Evolutionary conservation across 1,140 invertebrate genomes (phyloP).

Genomic region (Ruditapes philippinarum): DNA sequence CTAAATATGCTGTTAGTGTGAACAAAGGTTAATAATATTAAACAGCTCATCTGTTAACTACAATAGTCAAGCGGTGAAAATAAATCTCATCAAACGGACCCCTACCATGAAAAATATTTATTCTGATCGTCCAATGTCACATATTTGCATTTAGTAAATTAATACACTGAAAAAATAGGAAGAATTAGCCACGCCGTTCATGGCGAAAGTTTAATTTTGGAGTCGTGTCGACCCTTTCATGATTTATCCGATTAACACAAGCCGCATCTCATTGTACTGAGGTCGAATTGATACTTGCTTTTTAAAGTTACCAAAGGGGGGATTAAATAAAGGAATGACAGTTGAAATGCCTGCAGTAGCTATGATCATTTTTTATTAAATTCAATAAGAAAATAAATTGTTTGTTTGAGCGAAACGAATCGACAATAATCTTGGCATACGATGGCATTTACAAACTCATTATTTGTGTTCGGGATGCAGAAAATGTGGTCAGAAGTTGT

Average conservation of each 20-base stretch:
- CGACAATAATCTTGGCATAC: slow-evolving; percentile 58
- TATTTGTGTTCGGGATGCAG: slow-evolving; percentile 56
- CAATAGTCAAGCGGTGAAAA: neutral
- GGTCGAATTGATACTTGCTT: neutral
- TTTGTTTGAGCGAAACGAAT: slow-evolving; percentile 66
- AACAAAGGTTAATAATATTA: slow-evolving; percentile 65
- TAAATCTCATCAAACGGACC: slow-evolving; percentile 26
- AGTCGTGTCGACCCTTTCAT: slow-evolving; percentile 56
- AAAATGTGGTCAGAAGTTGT: slow-evolving; percentile 64
- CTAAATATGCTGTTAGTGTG: neutral
- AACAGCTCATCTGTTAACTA: slow-evolving; percentile 38
- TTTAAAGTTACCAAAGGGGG: slow-evolving; percentile 36
- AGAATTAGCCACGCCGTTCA: slow-evolving; percentile 45
- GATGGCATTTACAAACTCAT: slow-evolving; percentile 57
- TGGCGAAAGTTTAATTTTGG: slow-evolving; percentile 41
- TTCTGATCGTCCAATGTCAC: slow-evolving; percentile 27
- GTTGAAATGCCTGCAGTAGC: slow-evolving; percentile 37
- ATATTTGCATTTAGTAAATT: slow-evolving; percentile 62
- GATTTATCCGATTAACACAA: slow-evolving; percentile 51
- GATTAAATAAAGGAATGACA: slow-evolving; percentile 31
- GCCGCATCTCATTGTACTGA: slow-evolving; percentile 56
- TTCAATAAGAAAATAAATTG: slow-evolving; percentile 69
- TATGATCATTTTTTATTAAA: slow-evolving; percentile 62
- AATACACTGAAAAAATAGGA: slow-evolving; percentile 19
- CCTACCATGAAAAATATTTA: slow-evolving; percentile 57